Evolutionary conservation across 1,140 invertebrate genomes (phyloP).

Genomic region (Trachymyrmex septentrionalis): DNA sequence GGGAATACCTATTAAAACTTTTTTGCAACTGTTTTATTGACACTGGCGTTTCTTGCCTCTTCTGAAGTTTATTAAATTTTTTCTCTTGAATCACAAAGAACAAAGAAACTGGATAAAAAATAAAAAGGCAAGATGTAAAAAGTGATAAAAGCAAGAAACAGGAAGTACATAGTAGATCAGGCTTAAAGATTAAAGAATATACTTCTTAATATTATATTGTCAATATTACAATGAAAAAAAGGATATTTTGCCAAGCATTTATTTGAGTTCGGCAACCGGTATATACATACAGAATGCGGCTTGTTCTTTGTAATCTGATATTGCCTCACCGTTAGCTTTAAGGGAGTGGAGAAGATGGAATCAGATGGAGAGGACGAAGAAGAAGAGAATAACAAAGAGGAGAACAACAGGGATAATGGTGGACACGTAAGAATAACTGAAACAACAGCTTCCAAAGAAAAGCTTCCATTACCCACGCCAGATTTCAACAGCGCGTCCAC

Average conservation of each 20-base stretch:
- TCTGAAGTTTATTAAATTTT: too few species aligned
- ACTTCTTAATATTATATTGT: too few species aligned
- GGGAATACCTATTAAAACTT: too few species aligned
- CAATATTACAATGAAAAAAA: neutral
- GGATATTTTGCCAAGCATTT: neutral
- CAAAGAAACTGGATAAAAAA: too few species aligned
- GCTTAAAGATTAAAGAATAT: too few species aligned
- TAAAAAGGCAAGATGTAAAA: too few species aligned
- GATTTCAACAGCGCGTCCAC: conserved; percentile 85
- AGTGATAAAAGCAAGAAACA: too few species aligned
- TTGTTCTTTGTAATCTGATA: conserved; percentile 86
- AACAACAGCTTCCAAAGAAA: conserved; percentile 82
- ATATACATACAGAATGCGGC: conserved; percentile 72
- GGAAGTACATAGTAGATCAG: too few species aligned
- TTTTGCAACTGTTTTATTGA: too few species aligned
- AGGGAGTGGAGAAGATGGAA: conserved; percentile 78
- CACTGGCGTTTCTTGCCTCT: too few species aligned
- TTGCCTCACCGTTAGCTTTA: conserved; percentile 85
- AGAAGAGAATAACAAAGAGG: conserved; percentile 68
- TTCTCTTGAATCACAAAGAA: too few species aligned
- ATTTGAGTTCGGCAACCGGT: conserved; percentile 55
- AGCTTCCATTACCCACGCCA: conserved; percentile 87
- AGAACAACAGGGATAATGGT: conserved; percentile 53
- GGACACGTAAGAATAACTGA: conserved; percentile 64
- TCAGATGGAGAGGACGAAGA: conserved; percentile 73